Evolutionary conservation across 2,113 vertebrate species (phyloP), one percentile per base, ranked within the genome.

Genomic region (Laterallus jamaicensis): DNA sequence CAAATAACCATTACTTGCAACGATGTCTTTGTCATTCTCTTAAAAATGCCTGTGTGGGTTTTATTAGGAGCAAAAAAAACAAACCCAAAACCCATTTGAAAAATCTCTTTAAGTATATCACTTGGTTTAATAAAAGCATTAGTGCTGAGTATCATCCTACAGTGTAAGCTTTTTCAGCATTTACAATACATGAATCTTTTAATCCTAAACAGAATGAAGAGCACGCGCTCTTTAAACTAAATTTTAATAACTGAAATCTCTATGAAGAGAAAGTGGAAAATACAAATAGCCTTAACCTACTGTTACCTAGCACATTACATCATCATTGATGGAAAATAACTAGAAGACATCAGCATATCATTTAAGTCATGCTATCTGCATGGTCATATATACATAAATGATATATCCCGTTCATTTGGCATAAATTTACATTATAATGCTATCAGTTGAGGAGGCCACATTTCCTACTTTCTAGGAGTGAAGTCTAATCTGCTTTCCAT

Each of bases 41-140:
- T 59, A 19, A 97, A 97, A 97, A 96, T 85, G 71, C 15, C 40
- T 85, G 64, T 87, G 94, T 95, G 82, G 90, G 94, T 88, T 94
- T 76, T 83, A 95, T 81, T 73, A 86, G 15, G 39, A 69, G 15
- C 18, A 63, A 70, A 78, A 82, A 77, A 56, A 31, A 47, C 21
- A 22, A 49, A 49, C 21, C 49, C 49, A 77, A 60, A 31, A 59
- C 18, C 25, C 8, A 12, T 62, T 39, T 50, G 35, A 92, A 84
- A 84, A 87, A 95, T 71, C n/a, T 54, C 67, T 90, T 74, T 47
- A 62, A 78, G 29, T 86, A 32, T 62, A 59, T 44, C 77, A 13
- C 54, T 78, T 20, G 9, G 17, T 68, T 91, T 77, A 83, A 86
- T 87, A 86, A 86, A 91, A 81, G 55, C 47, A 67, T 84, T 91